Percentiles rank a stretch among this genome's conserved stretches.
Conservation (phyloP, 2,888 invertebrate genomes). For the Drosophila meridionalis region DNA sequence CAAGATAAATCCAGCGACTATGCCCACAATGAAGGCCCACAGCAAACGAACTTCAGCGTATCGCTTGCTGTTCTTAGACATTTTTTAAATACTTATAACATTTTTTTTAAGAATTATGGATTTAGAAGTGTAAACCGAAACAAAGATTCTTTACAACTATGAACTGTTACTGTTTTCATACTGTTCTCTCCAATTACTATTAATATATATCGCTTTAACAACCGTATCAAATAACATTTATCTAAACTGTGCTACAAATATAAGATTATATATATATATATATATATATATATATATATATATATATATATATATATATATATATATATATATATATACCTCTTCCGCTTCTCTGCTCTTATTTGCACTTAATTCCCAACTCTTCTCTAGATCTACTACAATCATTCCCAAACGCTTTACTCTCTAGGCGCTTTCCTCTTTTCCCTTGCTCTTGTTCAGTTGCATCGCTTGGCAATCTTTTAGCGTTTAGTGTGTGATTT, state of each 20-base stretch:
- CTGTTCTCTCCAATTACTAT: neutral
- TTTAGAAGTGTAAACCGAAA: neutral
- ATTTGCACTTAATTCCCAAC: neutral
- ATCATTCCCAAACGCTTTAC: neutral
- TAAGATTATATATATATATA: too few relatives aligned
- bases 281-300: too few relatives aligned
- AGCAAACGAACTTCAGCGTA: neutral
- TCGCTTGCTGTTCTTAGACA: neutral
- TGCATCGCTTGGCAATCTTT: slow-evolving; percentile 62
- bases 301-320: too few relatives aligned
- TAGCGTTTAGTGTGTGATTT: slow-evolving; percentile 73
- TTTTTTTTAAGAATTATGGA: neutral
- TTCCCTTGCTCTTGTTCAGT: slow-evolving; percentile 9
- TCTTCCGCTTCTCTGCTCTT: too few relatives aligned
- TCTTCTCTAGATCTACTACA: neutral
- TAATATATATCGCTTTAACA: neutral
- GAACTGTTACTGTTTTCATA: neutral
- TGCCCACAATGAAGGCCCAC: neutral
- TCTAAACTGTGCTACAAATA: too few relatives aligned
- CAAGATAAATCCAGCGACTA: neutral
- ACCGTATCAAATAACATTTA: neutral
- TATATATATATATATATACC: too few relatives aligned
- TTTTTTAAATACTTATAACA: neutral
- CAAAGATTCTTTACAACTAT: neutral
- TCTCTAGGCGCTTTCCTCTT: neutral